Conservation (phyloP, 2,797 vertebrate species). For the Cebuella pygmaea region DNA sequence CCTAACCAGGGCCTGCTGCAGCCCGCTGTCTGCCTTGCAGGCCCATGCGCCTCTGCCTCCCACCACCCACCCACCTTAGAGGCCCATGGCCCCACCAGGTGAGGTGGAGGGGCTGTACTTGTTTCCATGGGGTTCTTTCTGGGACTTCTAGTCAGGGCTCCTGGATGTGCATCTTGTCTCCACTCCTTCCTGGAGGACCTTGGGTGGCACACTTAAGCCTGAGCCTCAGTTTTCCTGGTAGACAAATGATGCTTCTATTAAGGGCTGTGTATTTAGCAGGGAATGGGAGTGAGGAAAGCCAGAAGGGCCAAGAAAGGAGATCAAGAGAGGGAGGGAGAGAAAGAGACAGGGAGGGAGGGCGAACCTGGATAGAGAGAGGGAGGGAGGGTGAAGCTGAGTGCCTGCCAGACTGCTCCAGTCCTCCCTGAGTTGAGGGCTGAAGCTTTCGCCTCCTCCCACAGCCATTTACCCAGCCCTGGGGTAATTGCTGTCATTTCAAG, state of each 20-base stretch:
- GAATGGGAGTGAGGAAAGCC: background rate
- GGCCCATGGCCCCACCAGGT: background rate
- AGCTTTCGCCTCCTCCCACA: background rate
- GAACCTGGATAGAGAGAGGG: no score
- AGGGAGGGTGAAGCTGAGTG: accelerated
- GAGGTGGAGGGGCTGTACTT: accelerated
- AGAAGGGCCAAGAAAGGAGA: background rate
- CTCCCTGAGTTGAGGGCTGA: background rate
- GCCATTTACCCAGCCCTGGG: background rate
- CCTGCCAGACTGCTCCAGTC: background rate
- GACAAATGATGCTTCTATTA: background rate
- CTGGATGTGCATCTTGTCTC: no score
- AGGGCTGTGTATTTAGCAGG: background rate
- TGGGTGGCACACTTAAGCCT: background rate
- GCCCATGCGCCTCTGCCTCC: accelerated
- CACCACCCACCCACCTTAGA: background rate
- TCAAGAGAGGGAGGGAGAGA: background rate
- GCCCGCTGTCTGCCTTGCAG: no score
- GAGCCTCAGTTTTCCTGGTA: background rate
- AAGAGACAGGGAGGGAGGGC: no score
- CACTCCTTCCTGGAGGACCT: background rate
- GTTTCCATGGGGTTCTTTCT: background rate
- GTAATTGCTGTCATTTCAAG: conserved; percentile 53
- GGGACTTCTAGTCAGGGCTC: background rate
- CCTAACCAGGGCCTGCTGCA: background rate